phyloP scores from a whole-genome alignment of 2,888 invertebrate genomes.

The Brachyopa scutellaris region DNA sequence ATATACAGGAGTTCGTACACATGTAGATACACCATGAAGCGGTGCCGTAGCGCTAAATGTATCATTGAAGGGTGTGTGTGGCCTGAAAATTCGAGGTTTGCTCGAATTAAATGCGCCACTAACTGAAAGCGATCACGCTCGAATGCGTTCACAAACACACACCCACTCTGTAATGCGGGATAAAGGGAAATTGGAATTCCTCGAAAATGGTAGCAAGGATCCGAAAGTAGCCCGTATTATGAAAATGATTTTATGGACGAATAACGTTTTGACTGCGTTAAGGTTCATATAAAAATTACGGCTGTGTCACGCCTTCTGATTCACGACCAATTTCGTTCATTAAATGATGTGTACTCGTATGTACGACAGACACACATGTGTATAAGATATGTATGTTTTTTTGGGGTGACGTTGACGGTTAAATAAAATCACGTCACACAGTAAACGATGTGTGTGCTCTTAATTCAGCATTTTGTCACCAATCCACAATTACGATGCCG shows the following conservation, averaged over 20 bases:
- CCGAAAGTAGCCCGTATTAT: slow-evolving; percentile 42
- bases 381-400: slow-evolving; percentile 6
- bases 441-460: slow-evolving; percentile 57
- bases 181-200: slow-evolving; percentile 17
- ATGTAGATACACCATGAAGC: slow-evolving; percentile 58
- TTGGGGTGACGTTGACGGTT: slow-evolving; percentile 28
- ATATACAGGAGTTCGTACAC: slow-evolving; percentile 62
- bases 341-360: slow-evolving; percentile 50
- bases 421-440: slow-evolving; percentile 66
- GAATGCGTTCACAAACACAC: slow-evolving; percentile 64
- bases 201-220: slow-evolving; percentile 47
- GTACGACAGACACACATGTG: not conserved
- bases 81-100: slow-evolving; percentile 60
- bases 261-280: slow-evolving; percentile 70
- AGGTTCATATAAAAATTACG: slow-evolving; percentile 72
- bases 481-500: slow-evolving; percentile 47
- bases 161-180: slow-evolving; percentile 51
- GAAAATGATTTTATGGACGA: slow-evolving; percentile 71
- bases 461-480: slow-evolving; percentile 67
- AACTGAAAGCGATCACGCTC: slow-evolving; percentile 68
- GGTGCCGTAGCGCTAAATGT: slow-evolving; percentile 45
- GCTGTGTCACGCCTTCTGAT: slow-evolving; percentile 71
- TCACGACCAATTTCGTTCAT: slow-evolving; percentile 68
- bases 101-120: slow-evolving; percentile 68
- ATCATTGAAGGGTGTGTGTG: slow-evolving; percentile 45